Evolutionary conservation across 2,888 invertebrate species (phyloP).

Genomic region (Coremacera marginata): DNA sequence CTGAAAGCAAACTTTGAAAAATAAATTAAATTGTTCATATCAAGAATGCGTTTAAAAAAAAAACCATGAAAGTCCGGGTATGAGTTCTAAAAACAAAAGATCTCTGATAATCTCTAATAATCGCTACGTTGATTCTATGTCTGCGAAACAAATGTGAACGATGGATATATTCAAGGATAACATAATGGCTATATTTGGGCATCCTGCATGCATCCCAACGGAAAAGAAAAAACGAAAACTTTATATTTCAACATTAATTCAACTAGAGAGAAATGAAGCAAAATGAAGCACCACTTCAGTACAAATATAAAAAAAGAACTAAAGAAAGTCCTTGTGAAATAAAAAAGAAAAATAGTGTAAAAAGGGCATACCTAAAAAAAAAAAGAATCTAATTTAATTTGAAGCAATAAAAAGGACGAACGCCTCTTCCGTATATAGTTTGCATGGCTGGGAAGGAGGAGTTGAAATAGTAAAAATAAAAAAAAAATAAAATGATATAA

Average conservation of each 20-base stretch:
- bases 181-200: not conserved
- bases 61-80: no score
- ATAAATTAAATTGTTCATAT: no score
- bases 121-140: not conserved
- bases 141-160: not conserved
- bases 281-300: not conserved
- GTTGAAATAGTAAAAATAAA: not conserved
- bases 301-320: not conserved
- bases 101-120: not conserved
- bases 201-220: not conserved
- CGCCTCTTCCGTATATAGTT: not conserved
- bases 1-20: no score
- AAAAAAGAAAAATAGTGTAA: not conserved
- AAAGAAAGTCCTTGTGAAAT: not conserved
- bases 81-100: no score
- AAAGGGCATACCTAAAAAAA: not conserved
- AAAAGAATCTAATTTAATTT: constrained; percentile 23
- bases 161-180: not conserved
- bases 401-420: constrained; percentile 28
- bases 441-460: not conserved
- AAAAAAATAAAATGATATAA: not conserved
- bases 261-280: not conserved
- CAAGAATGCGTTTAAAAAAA: no score
- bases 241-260: not conserved
- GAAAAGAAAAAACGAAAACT: not conserved